phyloP scores from a whole-genome alignment of 2,888 invertebrate species.

The Diaphora mendica region DNA sequence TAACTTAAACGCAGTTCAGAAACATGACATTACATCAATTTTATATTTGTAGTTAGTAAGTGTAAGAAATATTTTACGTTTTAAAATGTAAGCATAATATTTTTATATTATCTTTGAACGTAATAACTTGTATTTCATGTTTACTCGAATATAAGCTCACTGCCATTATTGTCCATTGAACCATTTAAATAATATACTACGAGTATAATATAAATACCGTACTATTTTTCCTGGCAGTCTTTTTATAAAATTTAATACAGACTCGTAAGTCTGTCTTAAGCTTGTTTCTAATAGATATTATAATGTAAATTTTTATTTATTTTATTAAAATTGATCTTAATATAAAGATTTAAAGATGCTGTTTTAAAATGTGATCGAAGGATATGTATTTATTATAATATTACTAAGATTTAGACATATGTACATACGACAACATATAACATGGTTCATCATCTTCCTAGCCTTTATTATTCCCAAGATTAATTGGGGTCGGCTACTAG shows the following conservation, averaged over 20 bases:
- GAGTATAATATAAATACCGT: neutral
- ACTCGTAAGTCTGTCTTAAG: neutral
- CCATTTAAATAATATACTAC: neutral
- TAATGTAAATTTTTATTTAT: neutral
- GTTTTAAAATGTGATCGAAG: slow-evolving; percentile 5
- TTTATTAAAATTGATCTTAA: neutral
- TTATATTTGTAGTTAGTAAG: slow-evolving; percentile 34
- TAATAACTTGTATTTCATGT: slow-evolving; percentile 31
- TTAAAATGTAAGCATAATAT: slow-evolving; percentile 38
- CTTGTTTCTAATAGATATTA: neutral
- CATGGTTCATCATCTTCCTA: no score
- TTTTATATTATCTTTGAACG: slow-evolving; percentile 14
- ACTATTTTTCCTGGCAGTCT: neutral
- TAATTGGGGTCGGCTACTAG: no score
- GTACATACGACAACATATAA: no score
- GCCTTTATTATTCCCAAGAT: no score
- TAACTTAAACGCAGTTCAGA: neutral
- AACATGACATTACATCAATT: slow-evolving; percentile 2
- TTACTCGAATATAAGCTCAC: slow-evolving; percentile 23
- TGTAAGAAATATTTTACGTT: slow-evolving; percentile 27
- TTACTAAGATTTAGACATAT: neutral
- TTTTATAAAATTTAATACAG: neutral
- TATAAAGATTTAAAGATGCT: neutral
- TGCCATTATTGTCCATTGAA: neutral
- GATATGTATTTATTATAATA: neutral